Evolutionary conservation across 2,888 invertebrate species (phyloP), one percentile per base, ranked within the genome.

Genomic region (Melanostoma scalare): DNA sequence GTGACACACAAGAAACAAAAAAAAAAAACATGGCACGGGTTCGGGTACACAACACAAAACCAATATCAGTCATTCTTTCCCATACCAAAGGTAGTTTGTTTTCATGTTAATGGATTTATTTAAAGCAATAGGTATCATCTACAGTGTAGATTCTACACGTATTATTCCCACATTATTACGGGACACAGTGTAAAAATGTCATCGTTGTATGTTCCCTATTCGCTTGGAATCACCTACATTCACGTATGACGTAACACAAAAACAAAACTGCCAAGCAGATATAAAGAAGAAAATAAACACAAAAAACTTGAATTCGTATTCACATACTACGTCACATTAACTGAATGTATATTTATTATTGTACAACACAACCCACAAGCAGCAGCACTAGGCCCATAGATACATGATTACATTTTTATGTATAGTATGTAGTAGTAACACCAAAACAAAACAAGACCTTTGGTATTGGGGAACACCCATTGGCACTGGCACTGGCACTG

Each of bases 181-280:
- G 36, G 68, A 74, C 36, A 74, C 68, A 4, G 75, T 68, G 68
- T 61, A 76, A 53, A 20, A 60, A 60, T 76, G 55, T 40, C 56
- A 40, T 67, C 60, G 38, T 44, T 76, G 50, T 56, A 44, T 75
- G 53, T 31, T 63, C 40, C 40, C 38, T 44, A 65, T 44, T 65
- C 58, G 40, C 55, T 31, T 38, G 35, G 44, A 63, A 30, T 73
- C 42, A 35, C 56, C 72, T 53, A 68, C 73, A 78, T 67, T 78
- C 60, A 78, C 55, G 50, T 71, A 58, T 80, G 80, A 74, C 80
- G 80, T 81, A 76, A 68, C 53, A 72, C 60, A 55, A 61, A 9
- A 56, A 56, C 38, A 53, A 38, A 42, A 55, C 6, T 30, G 40
- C 46, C 20, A 20, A 20, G 20, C 20, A 20, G 20, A 20, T 20